phyloP scores from a whole-genome alignment of 2,113 vertebrate species.

The Heteronetta atricapilla region DNA sequence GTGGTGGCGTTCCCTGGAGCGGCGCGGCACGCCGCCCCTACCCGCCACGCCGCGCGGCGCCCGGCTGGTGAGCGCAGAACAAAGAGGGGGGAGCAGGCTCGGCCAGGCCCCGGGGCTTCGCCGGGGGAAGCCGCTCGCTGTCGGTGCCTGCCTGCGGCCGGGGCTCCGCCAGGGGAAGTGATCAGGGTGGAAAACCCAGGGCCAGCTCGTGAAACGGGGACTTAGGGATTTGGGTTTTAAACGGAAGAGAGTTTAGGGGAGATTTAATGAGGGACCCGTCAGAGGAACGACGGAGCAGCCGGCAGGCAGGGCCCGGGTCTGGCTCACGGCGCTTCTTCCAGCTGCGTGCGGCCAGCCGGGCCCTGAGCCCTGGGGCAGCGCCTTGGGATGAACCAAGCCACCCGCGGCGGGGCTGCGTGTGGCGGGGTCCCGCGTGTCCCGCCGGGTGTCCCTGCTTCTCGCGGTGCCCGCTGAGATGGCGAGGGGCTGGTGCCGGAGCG shows the following conservation, averaged over 20 bases:
- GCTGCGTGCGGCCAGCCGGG: not conserved
- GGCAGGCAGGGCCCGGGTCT: not conserved
- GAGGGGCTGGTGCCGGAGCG: not conserved
- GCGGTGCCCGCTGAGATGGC: not conserved
- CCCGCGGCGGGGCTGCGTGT: not conserved
- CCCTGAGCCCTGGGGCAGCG: not conserved
- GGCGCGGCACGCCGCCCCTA: not conserved
- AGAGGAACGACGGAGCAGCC: conserved; percentile 43
- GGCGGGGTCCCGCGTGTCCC: not conserved
- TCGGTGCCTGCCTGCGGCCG: not conserved
- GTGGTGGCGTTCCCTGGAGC: not conserved
- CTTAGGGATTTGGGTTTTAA: conserved; percentile 70
- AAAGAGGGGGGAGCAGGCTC: not conserved
- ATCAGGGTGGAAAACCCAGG: conserved; percentile 67
- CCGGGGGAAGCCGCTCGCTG: not conserved
- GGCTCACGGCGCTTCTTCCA: not conserved
- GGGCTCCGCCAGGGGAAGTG: conserved; percentile 48
- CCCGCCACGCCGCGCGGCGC: fast-evolving
- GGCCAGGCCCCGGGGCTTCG: not conserved
- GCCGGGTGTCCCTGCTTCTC: not conserved
- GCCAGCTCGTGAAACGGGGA: conserved; percentile 61
- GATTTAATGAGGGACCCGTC: conserved; percentile 67
- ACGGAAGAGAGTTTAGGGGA: conserved; percentile 58
- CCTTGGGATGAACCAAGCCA: not conserved
- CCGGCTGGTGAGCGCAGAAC: not conserved